These are phyloP conservation scores for Mormyrus proboscirostris DNA, from an alignment of 2,797 vertebrate genomes.

Conservation along the genomic window DNA sequence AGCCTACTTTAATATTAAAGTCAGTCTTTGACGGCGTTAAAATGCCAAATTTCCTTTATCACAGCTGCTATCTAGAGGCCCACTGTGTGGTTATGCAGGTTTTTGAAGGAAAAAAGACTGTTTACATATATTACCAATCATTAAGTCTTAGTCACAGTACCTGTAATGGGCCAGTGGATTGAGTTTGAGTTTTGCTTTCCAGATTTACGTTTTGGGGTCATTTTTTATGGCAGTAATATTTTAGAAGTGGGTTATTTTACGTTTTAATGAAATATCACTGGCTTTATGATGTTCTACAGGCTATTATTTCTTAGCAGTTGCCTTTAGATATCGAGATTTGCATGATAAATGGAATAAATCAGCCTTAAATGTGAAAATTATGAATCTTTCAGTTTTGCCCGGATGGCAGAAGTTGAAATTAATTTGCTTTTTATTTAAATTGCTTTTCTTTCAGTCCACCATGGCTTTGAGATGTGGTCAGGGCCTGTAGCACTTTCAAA, in stretches of 20 bases:
- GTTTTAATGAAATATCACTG: neutral
- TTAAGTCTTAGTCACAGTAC: neutral
- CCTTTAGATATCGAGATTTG: neutral
- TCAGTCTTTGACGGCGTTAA: neutral
- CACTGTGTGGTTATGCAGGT: neutral
- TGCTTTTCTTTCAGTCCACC: neutral
- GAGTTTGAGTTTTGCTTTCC: neutral
- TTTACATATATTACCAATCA: neutral
- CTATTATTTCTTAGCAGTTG: neutral
- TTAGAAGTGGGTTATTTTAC: neutral
- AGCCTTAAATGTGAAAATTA: neutral
- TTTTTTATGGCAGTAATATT: neutral
- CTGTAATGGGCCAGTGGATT: neutral
- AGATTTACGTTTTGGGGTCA: neutral
- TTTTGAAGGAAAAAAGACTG: neutral
- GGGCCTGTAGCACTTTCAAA: neutral
- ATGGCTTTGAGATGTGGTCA: neutral
- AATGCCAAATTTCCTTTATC: neutral
- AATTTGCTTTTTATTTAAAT: neutral
- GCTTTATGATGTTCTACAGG: neutral
- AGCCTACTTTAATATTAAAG: neutral
- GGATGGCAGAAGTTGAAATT: neutral
- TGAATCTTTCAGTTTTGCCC: neutral
- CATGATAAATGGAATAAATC: neutral
- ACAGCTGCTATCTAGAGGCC: neutral